phyloP scores from a whole-genome alignment of 2,888 invertebrate genomes.

The Hypolimnas misippus region DNA sequence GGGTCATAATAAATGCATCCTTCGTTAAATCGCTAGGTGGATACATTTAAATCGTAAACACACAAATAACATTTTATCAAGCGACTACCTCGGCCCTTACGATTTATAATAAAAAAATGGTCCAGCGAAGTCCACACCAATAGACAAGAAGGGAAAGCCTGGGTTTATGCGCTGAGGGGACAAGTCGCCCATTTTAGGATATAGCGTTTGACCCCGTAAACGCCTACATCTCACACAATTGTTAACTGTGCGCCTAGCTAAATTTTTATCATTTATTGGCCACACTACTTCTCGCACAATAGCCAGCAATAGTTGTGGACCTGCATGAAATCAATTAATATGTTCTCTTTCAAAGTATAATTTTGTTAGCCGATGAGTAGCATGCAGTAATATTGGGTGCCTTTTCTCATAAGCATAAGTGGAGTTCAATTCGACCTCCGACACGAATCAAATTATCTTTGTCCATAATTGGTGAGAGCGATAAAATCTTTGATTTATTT shows the following conservation, averaged over 20 bases:
- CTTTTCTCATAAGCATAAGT: too few species aligned
- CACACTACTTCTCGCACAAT: too few species aligned
- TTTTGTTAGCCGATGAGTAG: too few species aligned
- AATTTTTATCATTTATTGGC: constrained; percentile 38
- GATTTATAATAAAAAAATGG: neutral
- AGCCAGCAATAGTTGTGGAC: too few species aligned
- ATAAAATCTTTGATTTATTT: neutral
- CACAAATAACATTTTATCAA: constrained; percentile 23
- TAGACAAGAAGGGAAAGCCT: neutral
- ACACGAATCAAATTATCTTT: too few species aligned
- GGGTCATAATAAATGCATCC: too few species aligned
- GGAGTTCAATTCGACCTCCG: too few species aligned
- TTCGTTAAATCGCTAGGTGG: constrained; percentile 47
- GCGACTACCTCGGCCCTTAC: constrained; percentile 12
- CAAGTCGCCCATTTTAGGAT: neutral
- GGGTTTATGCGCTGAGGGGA: neutral
- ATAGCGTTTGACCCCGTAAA: constrained; percentile 17
- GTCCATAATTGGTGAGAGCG: neutral
- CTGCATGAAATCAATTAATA: too few species aligned
- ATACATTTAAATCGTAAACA: constrained; percentile 44
- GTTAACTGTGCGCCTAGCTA: constrained; percentile 37
- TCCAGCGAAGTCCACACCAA: neutral
- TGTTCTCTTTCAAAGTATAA: too few species aligned
- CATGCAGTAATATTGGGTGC: too few species aligned
- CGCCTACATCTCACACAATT: constrained; percentile 37